Base-by-base conservation (phyloP, 2,888 invertebrate genomes). In the Eupithecia subumbrata region DNA sequence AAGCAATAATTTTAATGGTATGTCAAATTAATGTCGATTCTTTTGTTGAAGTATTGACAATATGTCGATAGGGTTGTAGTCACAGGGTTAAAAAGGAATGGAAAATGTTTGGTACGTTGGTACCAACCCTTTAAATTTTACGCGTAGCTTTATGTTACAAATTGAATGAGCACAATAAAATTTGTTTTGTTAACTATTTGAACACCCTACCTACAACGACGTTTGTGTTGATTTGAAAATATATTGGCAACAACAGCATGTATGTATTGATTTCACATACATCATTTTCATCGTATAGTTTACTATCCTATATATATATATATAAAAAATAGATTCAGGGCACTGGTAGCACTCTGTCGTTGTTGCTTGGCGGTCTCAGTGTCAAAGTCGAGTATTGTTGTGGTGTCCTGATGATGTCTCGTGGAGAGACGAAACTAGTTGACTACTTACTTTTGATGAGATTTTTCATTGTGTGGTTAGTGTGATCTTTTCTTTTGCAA, bases 1-100 rank as follows among this genome's bases (percentile, higher is more conserved):
- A 91, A 91, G 92, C 89, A 91, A 94, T 93, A 87, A 92, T 91
- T 92, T 93, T 93, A 94, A 94, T 93, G 92, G 91, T 91, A 92
- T 89, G 94, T 94, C 94, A 92, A 93, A 93, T 94, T 94, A 93
- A 92, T 91, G 92, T 94, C 91, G 88, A 89, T 88, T 85, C 91
- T 84, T 90, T 94, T 93, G 91, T 94, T 78, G 79, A 81, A 82
- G 82, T 90, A 93, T 93, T 88, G 92, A 88, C 92, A 93, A 92
- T 93, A 91, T 92, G 93, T 92, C 94, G 91, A 94, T 93, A 90
- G 93, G 91, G 92, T 91, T 40, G 43, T 71, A 45, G 69, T 60
- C 60, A 60, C 25, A 84, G 84, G 84, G 80, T 83, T 75, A 75
- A 76, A 84, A 83, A 84, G 83, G 84, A 86, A 85, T 85, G 83